Base-by-base conservation (phyloP, 2,888 invertebrate genomes). In the Epistrophella euchroma region DNA sequence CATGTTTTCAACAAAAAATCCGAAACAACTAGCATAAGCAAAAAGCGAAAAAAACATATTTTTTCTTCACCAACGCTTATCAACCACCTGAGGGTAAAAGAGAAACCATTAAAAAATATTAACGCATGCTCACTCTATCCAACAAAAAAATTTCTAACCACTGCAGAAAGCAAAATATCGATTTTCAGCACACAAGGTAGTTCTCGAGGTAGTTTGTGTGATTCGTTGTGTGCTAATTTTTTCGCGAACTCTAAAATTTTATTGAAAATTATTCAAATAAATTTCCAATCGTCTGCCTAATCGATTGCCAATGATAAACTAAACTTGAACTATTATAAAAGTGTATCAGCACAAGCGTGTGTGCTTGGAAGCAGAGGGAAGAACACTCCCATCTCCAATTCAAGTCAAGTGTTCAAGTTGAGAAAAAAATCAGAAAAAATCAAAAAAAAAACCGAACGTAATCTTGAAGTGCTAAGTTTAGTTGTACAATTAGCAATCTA, bases 151-250 rank as follows among this genome's bases (percentile, higher is more conserved):
- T 15, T 66, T 71, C 58, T 78, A 87, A 72, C 86, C 82, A 87
- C 86, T 87, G 86, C 86, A 87, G 82, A 82, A 66, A 82, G 78
- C 82, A 78, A 82, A 87, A 87, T 87, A 87, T 87, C 86, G 86
- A 87, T 87, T 87, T 87, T 87, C 86, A 66, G 45, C 64, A 66
- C 64, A 87, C 82, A 78, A 87, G 76, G 82, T 81, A 87, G 86
- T 87, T 82, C 86, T 83, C 86, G 82, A 82, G 86, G 81, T 81
- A 86, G 85, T 86, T 86, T 81, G 85, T 86, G 85, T 66, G 64
- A 66, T 77, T 81, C 81, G 81, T 81, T 81, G 85, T 86, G 85
- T 66, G 85, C 85, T 86, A 81, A 86, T 81, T 86, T 81, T 86
- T 81, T 68, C 68, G 81, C 81, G 56, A 86, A 81, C 50, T 73